A percentile compares a stretch with the other conserved stretches of the same genome.
These are phyloP conservation scores for Ridgeia piscesae DNA, from an alignment of 1,140 invertebrate species.

Conservation along the genomic window DNA sequence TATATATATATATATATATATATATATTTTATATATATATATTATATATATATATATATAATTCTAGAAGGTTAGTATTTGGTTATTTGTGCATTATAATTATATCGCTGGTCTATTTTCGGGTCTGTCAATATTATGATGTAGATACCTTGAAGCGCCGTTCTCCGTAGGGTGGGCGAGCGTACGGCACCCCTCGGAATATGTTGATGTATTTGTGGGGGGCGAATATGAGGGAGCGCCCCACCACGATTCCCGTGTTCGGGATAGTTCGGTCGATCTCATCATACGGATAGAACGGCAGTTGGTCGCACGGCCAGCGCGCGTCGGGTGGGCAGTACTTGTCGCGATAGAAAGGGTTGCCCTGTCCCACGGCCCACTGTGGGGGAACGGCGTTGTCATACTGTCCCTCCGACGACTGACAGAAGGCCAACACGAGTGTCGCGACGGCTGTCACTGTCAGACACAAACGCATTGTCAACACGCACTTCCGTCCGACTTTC, in stretches of 20 bases:
- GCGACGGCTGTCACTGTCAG: not conserved
- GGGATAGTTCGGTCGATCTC: conserved; percentile 20
- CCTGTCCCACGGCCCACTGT: not conserved
- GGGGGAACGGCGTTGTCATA: not conserved
- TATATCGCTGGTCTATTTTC: too few species aligned
- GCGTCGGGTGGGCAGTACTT: conserved; percentile 26
- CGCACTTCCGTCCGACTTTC: not conserved
- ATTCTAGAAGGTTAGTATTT: too few species aligned
- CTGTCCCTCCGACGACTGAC: not conserved
- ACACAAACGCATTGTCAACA: not conserved
- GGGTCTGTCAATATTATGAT: not conserved
- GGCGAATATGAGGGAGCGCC: conserved; percentile 27
- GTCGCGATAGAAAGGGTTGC: not conserved
- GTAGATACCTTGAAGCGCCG: conserved; percentile 27
- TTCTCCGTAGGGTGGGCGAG: conserved; percentile 27
- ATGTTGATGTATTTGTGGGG: conserved; percentile 29
- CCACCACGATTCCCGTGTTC: conserved; percentile 26
- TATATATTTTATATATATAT: too few species aligned
- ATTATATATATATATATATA: too few species aligned
- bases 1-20: too few species aligned
- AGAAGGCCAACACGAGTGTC: not conserved
- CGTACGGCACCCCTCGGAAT: conserved; percentile 30
- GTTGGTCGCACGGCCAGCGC: conserved; percentile 25
- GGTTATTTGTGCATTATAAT: too few species aligned
- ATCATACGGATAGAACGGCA: conserved; percentile 33